These are phyloP conservation scores for Xylocampa areola DNA, from an alignment of 2,888 invertebrate species.

Conservation along the genomic window DNA sequence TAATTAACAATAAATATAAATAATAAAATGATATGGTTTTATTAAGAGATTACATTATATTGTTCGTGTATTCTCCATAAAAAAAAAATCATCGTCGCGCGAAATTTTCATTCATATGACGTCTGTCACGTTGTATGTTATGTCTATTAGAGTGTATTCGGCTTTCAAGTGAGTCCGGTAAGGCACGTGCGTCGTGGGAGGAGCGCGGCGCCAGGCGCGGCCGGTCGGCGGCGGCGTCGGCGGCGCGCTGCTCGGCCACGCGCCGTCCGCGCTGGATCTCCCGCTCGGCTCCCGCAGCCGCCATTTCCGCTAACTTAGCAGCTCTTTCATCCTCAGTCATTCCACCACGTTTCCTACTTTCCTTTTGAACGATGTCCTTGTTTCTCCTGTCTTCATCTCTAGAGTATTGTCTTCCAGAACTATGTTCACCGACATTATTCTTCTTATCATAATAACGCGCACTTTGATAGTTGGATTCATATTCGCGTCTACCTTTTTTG, in stretches of 20 bases:
- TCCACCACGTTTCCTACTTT: constrained; percentile 52
- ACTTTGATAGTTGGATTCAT: constrained; percentile 59
- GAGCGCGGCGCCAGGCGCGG: constrained; percentile 86
- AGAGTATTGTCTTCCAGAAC: constrained; percentile 23
- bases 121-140: constrained; percentile 95
- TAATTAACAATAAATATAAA: constrained; percentile 38
- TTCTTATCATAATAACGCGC: constrained; percentile 38
- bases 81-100: constrained; percentile 89
- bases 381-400: constrained; percentile 41
- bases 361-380: constrained; percentile 55
- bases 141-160: constrained; percentile 96
- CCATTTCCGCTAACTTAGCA: constrained; percentile 93
- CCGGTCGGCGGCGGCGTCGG: constrained; percentile 76
- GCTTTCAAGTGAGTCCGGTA: constrained; percentile 93
- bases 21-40: constrained; percentile 33
- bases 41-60: constrained; percentile 17
- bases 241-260: constrained; percentile 91
- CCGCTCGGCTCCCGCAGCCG: constrained; percentile 93
- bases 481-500: constrained; percentile 55
- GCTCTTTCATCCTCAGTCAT: constrained; percentile 88
- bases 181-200: constrained; percentile 87
- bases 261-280: constrained; percentile 91
- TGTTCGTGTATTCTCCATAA: constrained; percentile 42
- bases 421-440: constrained; percentile 21
- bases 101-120: constrained; percentile 96